Conservation (phyloP, 2,797 vertebrate species). For the Nannoperca obscura region DNA sequence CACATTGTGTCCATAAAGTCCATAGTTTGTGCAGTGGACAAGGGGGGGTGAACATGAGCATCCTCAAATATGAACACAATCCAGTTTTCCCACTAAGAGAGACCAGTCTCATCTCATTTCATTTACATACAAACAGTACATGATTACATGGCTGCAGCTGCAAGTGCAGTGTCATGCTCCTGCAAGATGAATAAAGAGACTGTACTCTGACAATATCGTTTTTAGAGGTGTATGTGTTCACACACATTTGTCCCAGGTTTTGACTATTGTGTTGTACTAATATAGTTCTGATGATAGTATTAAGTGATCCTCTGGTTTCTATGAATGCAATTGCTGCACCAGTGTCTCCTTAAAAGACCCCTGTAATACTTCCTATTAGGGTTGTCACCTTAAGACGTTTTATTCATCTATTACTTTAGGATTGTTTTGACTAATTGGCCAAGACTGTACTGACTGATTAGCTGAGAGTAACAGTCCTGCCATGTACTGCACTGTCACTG, state of each 20-base stretch:
- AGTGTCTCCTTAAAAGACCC: neutral
- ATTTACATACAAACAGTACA: neutral
- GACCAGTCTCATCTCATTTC: neutral
- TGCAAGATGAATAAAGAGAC: neutral
- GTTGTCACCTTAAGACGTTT: neutral
- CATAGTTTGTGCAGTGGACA: neutral
- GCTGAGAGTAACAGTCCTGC: neutral
- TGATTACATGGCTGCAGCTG: neutral
- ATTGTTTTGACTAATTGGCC: neutral
- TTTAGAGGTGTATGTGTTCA: neutral
- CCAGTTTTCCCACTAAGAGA: neutral
- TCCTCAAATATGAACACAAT: neutral
- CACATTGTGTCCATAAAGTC: neutral
- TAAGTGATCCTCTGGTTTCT: too few species aligned
- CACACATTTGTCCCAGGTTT: neutral
- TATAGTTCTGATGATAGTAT: neutral
- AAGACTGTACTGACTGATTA: neutral
- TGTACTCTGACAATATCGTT: neutral
- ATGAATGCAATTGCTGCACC: neutral
- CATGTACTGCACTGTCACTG: constrained; percentile 3
- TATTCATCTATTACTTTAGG: neutral
- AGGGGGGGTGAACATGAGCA: neutral
- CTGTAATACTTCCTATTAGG: neutral
- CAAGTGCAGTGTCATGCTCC: neutral
- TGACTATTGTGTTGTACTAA: neutral